Evolutionary conservation across 2,797 vertebrate species (phyloP), one percentile per base, ranked within the genome.

Genomic region (Thalassophryne amazonica): DNA sequence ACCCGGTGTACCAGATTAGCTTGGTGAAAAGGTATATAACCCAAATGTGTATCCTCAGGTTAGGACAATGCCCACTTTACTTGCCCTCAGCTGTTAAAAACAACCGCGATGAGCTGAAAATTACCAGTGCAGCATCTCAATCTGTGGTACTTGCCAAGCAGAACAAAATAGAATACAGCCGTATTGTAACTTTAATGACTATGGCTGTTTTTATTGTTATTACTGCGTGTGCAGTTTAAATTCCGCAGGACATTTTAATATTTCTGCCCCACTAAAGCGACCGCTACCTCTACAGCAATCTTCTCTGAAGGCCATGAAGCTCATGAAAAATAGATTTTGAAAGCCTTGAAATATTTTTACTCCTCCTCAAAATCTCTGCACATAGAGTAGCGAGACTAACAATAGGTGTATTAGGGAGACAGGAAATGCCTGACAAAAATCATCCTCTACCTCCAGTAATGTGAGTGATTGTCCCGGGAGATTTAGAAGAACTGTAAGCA

Each of bases 241-340:
- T 41, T 68, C 43, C 61, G 19, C 35, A 56, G 76, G 67, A 56
- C 45, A 43, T 59, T 68, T 63, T 37, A 77, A 58, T 50, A 67
- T 69, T 67, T 62, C 48, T 64, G 64, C 72, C 57, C 66, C 28
- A 71, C 59, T 53, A 76, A 75, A 77, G 73, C 27, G 33, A 79
- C 60, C 37, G 24, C 18, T 32, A 51, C 49, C 58, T 73, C 48
- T 0, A 39, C 22, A 29, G 50, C 52, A 69, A 62, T 69, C 85
- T 79, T 56, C 63, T 77, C 63, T 52, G 59, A 80, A 67, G 72
- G 66, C 72, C 55, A 49, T 24, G 16, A 46, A 66, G 23, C 75
- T 71, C 62, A 72, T 75, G 35, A 79, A 85, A 85, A 83, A 78
- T 78, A 60, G 19, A 83, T 69, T 69, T 55, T 55, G 30, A 82